These are phyloP conservation scores for Platycercus adscitus DNA, from an alignment of 2,113 vertebrate species.

Conservation along the genomic window DNA sequence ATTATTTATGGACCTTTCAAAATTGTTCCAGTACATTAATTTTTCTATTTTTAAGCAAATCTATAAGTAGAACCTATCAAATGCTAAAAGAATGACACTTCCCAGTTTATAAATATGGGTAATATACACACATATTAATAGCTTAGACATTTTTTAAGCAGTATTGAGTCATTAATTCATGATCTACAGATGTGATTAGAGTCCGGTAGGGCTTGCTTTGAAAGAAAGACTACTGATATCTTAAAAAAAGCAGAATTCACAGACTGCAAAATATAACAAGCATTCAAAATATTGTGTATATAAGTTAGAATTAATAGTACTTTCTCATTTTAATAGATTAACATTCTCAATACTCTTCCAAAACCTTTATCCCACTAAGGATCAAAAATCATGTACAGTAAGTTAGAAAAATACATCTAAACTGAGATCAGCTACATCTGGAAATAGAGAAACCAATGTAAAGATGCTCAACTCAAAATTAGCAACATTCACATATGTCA, in stretches of 20 bases:
- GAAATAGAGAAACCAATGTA: background rate
- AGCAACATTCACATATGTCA: background rate
- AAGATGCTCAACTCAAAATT: background rate
- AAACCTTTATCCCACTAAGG: background rate
- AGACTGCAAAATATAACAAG: background rate
- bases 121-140: background rate
- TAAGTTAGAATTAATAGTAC: background rate
- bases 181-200: background rate
- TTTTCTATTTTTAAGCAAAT: slow-evolving; percentile 72
- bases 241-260: background rate
- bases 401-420: background rate
- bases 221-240: background rate
- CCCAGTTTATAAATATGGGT: slow-evolving; percentile 3
- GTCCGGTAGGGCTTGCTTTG: background rate
- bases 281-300: background rate
- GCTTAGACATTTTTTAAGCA: background rate
- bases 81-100: background rate
- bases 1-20: slow-evolving; percentile 69
- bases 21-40: slow-evolving; percentile 73
- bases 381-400: background rate
- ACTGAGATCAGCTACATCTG: background rate
- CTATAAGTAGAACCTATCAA: slow-evolving; percentile 42
- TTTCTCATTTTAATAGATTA: background rate
- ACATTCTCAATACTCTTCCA: background rate
- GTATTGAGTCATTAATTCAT: background rate